phyloP scores from a whole-genome alignment of 2,113 vertebrate species.

The Cromileptes altivelis region DNA sequence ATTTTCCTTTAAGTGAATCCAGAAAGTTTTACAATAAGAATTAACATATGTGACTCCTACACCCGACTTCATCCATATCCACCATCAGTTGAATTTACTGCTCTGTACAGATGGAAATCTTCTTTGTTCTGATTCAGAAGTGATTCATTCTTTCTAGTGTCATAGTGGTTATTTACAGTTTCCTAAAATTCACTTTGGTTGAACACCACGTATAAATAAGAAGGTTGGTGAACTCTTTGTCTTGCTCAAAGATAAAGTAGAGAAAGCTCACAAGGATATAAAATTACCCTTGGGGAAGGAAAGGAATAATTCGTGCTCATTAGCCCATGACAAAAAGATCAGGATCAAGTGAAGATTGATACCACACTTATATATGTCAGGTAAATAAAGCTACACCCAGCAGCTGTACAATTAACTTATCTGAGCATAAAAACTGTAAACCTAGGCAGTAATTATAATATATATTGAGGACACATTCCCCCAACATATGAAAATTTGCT shows the following conservation, averaged over 20 bases:
- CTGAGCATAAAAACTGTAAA: background rate
- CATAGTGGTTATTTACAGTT: background rate
- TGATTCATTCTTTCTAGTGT: background rate
- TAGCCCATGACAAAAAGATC: slow-evolving; percentile 17
- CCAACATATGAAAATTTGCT: too few relatives aligned
- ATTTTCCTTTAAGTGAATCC: slow-evolving; percentile 50
- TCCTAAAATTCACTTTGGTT: background rate
- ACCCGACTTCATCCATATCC: slow-evolving; percentile 24
- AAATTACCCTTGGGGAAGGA: slow-evolving; percentile 27
- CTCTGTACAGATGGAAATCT: background rate
- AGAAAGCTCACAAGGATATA: slow-evolving; percentile 42
- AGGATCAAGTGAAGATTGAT: too few relatives aligned
- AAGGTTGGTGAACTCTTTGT: slow-evolving; percentile 7
- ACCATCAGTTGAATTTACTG: background rate
- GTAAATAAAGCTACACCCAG: background rate
- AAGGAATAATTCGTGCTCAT: slow-evolving; percentile 22
- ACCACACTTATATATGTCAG: background rate
- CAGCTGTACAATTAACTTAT: background rate
- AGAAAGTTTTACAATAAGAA: slow-evolving; percentile 58
- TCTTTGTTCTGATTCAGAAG: background rate
- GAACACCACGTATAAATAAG: background rate
- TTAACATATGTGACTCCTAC: slow-evolving; percentile 44
- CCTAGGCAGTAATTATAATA: too few relatives aligned
- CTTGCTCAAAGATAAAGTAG: slow-evolving; percentile 17
- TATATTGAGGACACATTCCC: too few relatives aligned